Conservation (phyloP, 2,113 vertebrate genomes). For the Odontophorus gujanensis region DNA sequence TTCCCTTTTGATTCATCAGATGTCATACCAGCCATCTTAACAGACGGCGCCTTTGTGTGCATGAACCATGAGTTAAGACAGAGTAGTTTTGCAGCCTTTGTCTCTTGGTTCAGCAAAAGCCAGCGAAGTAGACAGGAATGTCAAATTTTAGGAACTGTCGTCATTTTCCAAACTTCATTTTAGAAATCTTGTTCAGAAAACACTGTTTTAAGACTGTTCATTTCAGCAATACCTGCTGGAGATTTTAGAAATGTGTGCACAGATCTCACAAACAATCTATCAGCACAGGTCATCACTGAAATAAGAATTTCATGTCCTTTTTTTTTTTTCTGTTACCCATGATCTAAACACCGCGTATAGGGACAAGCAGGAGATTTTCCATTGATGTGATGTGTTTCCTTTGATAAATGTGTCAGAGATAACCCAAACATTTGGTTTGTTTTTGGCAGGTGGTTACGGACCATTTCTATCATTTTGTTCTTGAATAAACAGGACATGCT, state of each 20-base stretch:
- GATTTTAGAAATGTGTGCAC: not conserved
- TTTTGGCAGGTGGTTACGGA: conserved; percentile 93
- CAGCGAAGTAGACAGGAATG: not conserved
- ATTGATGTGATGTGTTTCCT: not conserved
- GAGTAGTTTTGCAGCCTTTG: not conserved
- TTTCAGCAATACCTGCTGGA: not conserved
- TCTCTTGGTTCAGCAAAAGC: not conserved
- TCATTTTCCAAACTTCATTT: not conserved
- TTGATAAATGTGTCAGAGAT: not conserved
- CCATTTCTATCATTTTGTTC: conserved; percentile 98
- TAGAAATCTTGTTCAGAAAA: not conserved
- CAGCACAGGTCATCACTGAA: not conserved
- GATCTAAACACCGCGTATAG: not conserved
- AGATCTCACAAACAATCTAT: not conserved
- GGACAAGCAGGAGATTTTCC: not conserved
- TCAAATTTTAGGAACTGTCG: not conserved
- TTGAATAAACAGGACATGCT: conserved; percentile 99
- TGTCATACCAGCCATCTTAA: not conserved
- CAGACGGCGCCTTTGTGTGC: not conserved
- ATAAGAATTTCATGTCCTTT: not conserved
- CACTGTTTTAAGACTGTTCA: not conserved
- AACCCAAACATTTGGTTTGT: not conserved
- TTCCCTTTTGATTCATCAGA: not conserved
- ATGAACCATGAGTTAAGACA: not conserved
- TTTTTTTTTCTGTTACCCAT: not conserved